Evolutionary conservation across 2,797 vertebrate genomes (phyloP).

Genomic region (Ctenochaetus hawaiiensis): DNA sequence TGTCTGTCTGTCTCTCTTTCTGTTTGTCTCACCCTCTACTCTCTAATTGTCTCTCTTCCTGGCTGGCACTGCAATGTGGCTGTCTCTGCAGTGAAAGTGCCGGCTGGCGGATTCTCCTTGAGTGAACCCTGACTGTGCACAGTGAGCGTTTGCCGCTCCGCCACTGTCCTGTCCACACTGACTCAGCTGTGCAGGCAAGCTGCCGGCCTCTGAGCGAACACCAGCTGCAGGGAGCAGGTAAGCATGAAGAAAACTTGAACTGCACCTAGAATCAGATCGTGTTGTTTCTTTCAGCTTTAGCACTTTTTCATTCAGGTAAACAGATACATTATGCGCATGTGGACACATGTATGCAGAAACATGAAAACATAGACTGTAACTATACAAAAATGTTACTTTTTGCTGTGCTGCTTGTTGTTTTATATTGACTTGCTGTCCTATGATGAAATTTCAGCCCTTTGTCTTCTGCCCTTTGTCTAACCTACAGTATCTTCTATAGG

Average conservation of each 20-base stretch:
- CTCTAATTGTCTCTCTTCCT: slow-evolving; percentile 57
- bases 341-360: slow-evolving; percentile 15
- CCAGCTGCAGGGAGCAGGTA: slow-evolving; percentile 70
- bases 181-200: slow-evolving; percentile 70
- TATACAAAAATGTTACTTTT: slow-evolving; percentile 18
- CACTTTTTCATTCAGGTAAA: not conserved
- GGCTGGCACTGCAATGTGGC: slow-evolving; percentile 74
- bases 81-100: slow-evolving; percentile 82
- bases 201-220: slow-evolving; percentile 52
- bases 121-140: slow-evolving; percentile 82
- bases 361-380: slow-evolving; percentile 1
- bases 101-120: slow-evolving; percentile 82
- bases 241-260: slow-evolving; percentile 31
- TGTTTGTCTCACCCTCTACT: slow-evolving; percentile 33
- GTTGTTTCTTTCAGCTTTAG: not conserved
- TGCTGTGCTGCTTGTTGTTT: slow-evolving; percentile 1
- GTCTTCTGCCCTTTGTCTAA: slow-evolving; percentile 65
- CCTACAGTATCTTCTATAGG: slow-evolving; percentile 57
- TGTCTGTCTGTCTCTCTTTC: slow-evolving; percentile 28
- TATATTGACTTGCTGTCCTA: not conserved
- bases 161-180: slow-evolving; percentile 68
- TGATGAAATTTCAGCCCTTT: slow-evolving; percentile 8
- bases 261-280: slow-evolving; percentile 5
- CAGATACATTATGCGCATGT: slow-evolving; percentile 1
- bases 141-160: slow-evolving; percentile 63